Base-by-base conservation (phyloP, 2,113 vertebrate genomes). In the Muntiacus reevesi region DNA sequence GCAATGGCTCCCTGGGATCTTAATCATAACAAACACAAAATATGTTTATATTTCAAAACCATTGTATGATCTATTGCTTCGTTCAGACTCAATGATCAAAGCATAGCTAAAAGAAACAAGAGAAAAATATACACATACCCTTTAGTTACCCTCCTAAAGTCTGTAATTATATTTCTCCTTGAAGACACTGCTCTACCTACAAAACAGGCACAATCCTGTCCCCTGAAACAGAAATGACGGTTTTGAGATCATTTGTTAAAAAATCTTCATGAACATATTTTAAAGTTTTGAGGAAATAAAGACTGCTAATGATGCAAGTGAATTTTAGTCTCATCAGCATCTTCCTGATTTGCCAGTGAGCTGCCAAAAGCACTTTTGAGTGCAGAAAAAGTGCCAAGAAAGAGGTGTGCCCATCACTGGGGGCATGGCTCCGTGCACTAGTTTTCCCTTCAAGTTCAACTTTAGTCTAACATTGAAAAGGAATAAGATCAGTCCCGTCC, bases 331-430 rank as follows among this genome's bases (percentile, higher is more conserved):
- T 94, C 55, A 17, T 60, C 45, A 64, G 30, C 54, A 9, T 87
- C 52, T 60, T 94, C 83, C 71, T 50, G 79, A 43, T 87, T 78
- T 71, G 59, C 87, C 47, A 5, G 2, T 13, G 11, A 86, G 36
- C 21, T 28, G 52, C 81, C 81, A 4, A 74, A 89, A 43, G 21
- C n/a, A 25, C 43, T 25, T 91, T 60, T 30, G 17, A 40, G 21
- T 62, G 11, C 21, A 47, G 60, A 93, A 89, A 21, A 55, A 60
- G 19, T 7, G 25, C 47, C 6, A 0, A 2, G 7, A 40, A 33
- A 1, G 33, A 9, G 13, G 47, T 11, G 45, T 47, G 21, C 21
- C 4, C 1, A 0, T 60, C 78, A 16, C 47, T 0, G 2, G 27
- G 60, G 16, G 19, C 40, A 3, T 4, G 33, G 30, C 64, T 28